Evolutionary conservation across 2,797 vertebrate species (phyloP).

Genomic region (Thalassophryne amazonica): DNA sequence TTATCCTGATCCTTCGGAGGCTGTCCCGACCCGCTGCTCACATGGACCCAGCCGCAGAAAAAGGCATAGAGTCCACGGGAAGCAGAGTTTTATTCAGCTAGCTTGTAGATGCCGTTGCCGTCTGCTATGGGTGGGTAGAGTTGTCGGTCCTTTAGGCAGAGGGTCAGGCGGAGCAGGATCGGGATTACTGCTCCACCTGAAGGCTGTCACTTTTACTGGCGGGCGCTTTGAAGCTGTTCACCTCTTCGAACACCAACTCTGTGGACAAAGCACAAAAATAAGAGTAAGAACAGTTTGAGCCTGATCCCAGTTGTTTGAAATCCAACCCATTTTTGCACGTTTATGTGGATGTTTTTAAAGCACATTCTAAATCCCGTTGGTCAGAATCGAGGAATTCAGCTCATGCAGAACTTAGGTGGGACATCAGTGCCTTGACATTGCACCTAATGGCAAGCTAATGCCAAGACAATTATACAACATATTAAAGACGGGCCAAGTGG

Average conservation of each 20-base stretch:
- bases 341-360: too few relatives aligned
- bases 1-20: constrained; percentile 1
- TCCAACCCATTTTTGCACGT: too few relatives aligned
- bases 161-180: constrained; percentile 1
- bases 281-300: too few relatives aligned
- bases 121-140: constrained; percentile 9
- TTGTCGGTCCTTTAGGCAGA: constrained; percentile 25
- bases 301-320: too few relatives aligned
- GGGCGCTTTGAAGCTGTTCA: constrained; percentile 86
- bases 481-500: too few relatives aligned
- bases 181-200: constrained; percentile 86
- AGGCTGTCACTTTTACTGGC: constrained; percentile 85
- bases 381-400: too few relatives aligned
- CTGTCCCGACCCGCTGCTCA: constrained; percentile 10
- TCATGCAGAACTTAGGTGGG: too few relatives aligned
- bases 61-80: constrained; percentile 25
- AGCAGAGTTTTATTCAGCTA: constrained; percentile 13
- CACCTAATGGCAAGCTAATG: too few relatives aligned
- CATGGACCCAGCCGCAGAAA: constrained; percentile 25
- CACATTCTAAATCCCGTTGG: too few relatives aligned
- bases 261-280: constrained; percentile 1
- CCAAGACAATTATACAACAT: too few relatives aligned
- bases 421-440: too few relatives aligned
- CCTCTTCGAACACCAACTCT: constrained; percentile 96
- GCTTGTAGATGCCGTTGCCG: constrained; percentile 10